A percentile compares a stretch with the other conserved stretches of the same genome.
phyloP scores from a whole-genome alignment of 2,888 invertebrate species.

The Cheiracanthium punctorium region DNA sequence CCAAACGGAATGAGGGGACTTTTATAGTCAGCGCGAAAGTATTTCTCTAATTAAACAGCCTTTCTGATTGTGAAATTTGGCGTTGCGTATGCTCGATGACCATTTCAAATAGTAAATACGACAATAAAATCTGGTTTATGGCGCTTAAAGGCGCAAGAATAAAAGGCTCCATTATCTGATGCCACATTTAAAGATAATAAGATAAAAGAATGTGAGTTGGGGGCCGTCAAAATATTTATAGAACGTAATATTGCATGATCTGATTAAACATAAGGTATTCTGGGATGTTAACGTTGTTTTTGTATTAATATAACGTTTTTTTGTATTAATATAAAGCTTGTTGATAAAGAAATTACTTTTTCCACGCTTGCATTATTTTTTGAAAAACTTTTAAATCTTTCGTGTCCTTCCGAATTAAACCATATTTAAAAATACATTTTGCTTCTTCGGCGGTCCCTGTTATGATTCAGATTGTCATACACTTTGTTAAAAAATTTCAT shows the following conservation, averaged over 20 bases:
- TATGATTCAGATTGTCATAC: no score
- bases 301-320: no score
- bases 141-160: neutral
- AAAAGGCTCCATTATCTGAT: neutral
- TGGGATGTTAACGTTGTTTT: no score
- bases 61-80: neutral
- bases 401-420: no score
- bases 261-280: no score
- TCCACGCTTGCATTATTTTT: no score
- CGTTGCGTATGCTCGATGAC: neutral
- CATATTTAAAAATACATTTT: no score
- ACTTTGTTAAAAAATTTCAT: no score
- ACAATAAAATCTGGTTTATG: neutral
- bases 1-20: neutral
- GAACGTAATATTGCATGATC: neutral
- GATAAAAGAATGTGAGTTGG: neutral
- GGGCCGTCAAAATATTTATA: neutral
- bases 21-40: neutral
- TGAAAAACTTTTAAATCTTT: no score
- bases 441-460: no score
- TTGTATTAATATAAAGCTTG: no score
- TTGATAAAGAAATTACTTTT: no score
- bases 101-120: neutral
- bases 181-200: neutral
- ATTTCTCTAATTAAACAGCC: neutral